Percentiles rank a stretch among this genome's conserved stretches.
Evolutionary conservation across 2,797 vertebrate genomes (phyloP).

Genomic region (Hybognathus amarus): DNA sequence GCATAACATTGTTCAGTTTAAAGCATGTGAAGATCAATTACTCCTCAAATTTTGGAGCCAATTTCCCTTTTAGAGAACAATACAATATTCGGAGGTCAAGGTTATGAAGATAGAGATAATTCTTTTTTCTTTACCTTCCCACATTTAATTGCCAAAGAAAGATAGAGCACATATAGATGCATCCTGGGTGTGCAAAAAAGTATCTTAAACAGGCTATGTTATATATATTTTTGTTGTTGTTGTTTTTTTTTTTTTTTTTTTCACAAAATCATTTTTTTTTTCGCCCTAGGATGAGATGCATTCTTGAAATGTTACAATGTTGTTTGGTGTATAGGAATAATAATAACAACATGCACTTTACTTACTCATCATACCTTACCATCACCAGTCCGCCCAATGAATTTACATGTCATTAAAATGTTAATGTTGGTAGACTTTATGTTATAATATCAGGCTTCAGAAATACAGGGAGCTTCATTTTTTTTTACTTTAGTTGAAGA

Average conservation of each 20-base stretch:
- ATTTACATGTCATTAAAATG: too few species aligned
- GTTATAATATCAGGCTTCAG: not conserved
- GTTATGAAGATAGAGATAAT: not conserved
- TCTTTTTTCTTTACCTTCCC: not conserved
- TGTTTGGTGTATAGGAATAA: not conserved
- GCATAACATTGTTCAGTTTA: not conserved
- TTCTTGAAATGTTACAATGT: too few species aligned
- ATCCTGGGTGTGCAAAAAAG: not conserved
- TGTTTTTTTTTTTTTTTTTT: too few species aligned
- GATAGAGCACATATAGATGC: not conserved
- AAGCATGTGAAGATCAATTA: conserved; percentile 15
- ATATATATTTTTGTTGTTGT: too few species aligned
- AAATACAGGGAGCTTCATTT: not conserved
- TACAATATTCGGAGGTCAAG: conserved; percentile 7
- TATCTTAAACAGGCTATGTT: not conserved
- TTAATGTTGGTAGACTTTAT: not conserved
- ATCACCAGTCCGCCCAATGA: not conserved
- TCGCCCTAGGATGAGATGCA: too few species aligned
- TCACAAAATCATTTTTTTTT: too few species aligned
- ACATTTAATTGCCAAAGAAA: conserved; percentile 1
- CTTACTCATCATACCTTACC: not conserved
- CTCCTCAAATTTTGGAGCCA: conserved; percentile 11
- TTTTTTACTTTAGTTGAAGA: too few species aligned
- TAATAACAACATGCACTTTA: not conserved
- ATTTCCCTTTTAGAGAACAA: conserved; percentile 20